Evolutionary conservation across 92 coral and sea anemone genomes (phyloP).

Genomic region (Virgularia gustaviana): DNA sequence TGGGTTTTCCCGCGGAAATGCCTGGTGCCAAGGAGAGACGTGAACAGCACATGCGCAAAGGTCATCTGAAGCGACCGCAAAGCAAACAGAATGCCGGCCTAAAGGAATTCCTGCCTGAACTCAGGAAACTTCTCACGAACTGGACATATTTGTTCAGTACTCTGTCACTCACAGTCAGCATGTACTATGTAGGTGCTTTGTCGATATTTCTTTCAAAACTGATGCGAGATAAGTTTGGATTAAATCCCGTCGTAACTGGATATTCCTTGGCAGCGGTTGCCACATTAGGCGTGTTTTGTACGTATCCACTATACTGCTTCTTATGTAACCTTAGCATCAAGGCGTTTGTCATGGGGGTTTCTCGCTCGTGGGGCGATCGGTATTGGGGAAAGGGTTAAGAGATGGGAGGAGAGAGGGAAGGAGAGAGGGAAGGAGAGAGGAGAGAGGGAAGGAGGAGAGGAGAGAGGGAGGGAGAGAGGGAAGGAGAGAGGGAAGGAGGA

Average conservation of each 20-base stretch:
- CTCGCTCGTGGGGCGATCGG: no score
- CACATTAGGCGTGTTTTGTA: not conserved
- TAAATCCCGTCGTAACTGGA: constrained; percentile 57
- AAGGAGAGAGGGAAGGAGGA: no score
- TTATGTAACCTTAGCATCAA: no score
- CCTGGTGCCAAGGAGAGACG: constrained; percentile 89
- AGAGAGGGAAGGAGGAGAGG: no score
- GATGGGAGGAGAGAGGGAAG: not conserved
- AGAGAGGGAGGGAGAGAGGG: no score
- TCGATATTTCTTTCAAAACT: constrained; percentile 66
- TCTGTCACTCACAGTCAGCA: constrained; percentile 26
- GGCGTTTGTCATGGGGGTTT: no score
- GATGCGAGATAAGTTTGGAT: constrained; percentile 59
- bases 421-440: no score
- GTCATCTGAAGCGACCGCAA: not conserved
- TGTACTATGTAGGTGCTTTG: constrained; percentile 53
- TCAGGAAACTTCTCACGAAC: constrained; percentile 62
- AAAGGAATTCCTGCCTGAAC: constrained; percentile 29
- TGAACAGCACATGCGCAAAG: constrained; percentile 4
- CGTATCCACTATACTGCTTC: not conserved
- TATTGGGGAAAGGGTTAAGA: constrained; percentile 18
- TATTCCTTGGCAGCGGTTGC: constrained; percentile 35
- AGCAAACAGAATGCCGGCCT: not conserved
- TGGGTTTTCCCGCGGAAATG: constrained; percentile 62
- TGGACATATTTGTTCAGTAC: constrained; percentile 70